Conservation (phyloP, 2,797 vertebrate species). For the Oreochromis grahami region DNA sequence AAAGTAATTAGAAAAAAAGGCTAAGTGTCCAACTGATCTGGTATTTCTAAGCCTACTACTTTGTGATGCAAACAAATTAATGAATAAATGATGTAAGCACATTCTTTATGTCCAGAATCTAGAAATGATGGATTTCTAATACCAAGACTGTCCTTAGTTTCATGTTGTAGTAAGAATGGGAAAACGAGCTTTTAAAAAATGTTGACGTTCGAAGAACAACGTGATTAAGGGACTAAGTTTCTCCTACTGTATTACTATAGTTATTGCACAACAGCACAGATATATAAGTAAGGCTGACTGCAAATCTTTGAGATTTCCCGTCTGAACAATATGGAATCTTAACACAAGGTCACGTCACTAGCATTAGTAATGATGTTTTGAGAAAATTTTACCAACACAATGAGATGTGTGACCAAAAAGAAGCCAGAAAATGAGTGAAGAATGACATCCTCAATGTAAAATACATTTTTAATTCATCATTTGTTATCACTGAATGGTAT, state of each 20-base stretch:
- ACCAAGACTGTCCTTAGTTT: neutral
- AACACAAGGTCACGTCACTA: neutral
- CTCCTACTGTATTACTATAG: neutral
- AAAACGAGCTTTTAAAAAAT: neutral
- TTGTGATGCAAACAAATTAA: neutral
- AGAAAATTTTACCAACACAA: neutral
- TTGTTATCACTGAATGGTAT: neutral
- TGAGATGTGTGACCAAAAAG: neutral
- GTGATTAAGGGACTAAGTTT: neutral
- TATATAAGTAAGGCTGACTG: neutral
- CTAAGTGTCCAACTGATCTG: neutral
- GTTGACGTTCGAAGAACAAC: neutral
- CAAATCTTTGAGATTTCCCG: neutral
- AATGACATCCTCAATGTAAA: neutral
- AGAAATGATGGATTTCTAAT: neutral
- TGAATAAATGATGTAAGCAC: neutral
- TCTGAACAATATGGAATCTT: neutral
- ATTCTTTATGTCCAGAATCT: neutral
- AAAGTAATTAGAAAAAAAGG: slow-evolving; percentile 11
- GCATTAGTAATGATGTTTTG: neutral
- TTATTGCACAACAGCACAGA: neutral
- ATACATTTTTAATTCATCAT: neutral
- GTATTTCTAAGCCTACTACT: neutral
- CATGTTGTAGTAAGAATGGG: neutral
- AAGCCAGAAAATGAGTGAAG: neutral